A percentile compares a stretch with the other conserved stretches of the same genome.
These are phyloP conservation scores for Lasius platythorax DNA, from an alignment of 2,888 invertebrate species.

Conservation along the genomic window DNA sequence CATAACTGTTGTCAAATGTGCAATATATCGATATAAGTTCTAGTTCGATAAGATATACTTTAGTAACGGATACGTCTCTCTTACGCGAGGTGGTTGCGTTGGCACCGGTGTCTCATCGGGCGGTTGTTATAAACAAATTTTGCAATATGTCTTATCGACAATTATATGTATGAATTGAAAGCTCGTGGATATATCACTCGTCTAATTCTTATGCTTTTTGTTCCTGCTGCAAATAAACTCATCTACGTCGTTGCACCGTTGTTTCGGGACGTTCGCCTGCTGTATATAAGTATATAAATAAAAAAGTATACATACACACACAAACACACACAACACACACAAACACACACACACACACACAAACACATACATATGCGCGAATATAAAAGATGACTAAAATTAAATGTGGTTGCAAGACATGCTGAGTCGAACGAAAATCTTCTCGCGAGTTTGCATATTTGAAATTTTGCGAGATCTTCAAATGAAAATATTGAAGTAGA, in stretches of 20 bases:
- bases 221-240: constrained; percentile 36
- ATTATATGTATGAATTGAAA: constrained; percentile 11
- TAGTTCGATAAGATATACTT: constrained; percentile 80
- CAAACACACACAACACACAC: constrained; percentile 35
- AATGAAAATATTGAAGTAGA: background rate
- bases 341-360: constrained; percentile 63
- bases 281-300: constrained; percentile 85
- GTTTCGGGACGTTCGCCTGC: constrained; percentile 75
- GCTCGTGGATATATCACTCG: constrained; percentile 12
- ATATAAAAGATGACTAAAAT: constrained; percentile 76
- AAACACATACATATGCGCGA: constrained; percentile 76
- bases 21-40: constrained; percentile 85
- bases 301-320: constrained; percentile 64
- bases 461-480: background rate
- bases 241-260: constrained; percentile 55
- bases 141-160: constrained; percentile 51
- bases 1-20: constrained; percentile 86
- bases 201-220: constrained; percentile 56
- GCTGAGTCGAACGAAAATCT: constrained; percentile 77
- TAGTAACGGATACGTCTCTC: constrained; percentile 75
- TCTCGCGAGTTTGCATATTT: constrained; percentile 45
- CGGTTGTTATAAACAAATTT: constrained; percentile 37
- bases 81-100: constrained; percentile 62
- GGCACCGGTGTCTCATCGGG: constrained; percentile 58
- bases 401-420: constrained; percentile 80